These are phyloP conservation scores for Mizuhopecten yessoensis DNA, from an alignment of 1,140 invertebrate genomes.

Conservation along the genomic window DNA sequence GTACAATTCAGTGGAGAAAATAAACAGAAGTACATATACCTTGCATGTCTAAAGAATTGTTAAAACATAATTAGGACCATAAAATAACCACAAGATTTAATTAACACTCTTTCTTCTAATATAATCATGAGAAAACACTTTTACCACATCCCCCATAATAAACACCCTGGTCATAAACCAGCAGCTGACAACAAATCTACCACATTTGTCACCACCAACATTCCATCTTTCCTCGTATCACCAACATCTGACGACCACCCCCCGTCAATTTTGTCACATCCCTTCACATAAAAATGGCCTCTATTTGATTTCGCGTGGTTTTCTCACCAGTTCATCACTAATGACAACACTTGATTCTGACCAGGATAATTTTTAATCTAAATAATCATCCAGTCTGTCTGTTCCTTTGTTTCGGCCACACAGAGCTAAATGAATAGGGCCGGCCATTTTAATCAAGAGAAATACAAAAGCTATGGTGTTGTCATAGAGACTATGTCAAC, in stretches of 20 bases:
- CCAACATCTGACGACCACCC: constrained; percentile 5
- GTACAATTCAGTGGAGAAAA: no score
- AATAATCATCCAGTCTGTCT: neutral
- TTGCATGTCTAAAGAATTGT: no score
- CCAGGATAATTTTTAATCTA: neutral
- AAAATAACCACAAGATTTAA: neutral
- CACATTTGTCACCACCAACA: neutral
- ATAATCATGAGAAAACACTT: neutral
- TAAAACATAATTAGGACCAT: neutral
- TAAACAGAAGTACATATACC: no score
- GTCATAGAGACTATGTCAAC: constrained; percentile 22
- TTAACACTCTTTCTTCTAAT: neutral
- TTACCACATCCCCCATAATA: constrained; percentile 27
- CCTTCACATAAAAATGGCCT: neutral
- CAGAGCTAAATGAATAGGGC: constrained; percentile 1
- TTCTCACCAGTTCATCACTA: constrained; percentile 14
- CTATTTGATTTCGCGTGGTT: neutral
- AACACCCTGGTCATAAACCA: constrained; percentile 5
- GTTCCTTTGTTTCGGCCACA: neutral
- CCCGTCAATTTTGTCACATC: neutral
- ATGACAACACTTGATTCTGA: constrained; percentile 27
- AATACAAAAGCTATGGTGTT: neutral
- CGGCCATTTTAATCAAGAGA: constrained; percentile 26
- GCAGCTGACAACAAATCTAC: neutral
- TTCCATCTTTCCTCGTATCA: neutral